Evolutionary conservation across 2,888 invertebrate genomes (phyloP).

Genomic region (Amphipyra berbera): DNA sequence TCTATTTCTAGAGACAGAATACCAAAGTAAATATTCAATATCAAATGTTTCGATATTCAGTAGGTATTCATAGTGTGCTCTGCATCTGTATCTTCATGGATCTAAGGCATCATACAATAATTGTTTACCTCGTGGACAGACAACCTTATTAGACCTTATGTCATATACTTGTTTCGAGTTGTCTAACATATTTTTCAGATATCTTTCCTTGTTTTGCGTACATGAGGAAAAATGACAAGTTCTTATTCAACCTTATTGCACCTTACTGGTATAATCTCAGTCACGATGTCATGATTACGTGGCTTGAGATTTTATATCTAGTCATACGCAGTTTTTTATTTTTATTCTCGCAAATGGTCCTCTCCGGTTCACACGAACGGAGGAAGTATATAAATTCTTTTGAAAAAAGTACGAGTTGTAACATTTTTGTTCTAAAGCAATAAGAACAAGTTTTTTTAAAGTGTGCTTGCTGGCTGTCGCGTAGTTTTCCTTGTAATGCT

Average conservation of each 20-base stretch:
- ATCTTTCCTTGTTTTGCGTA: constrained; percentile 7
- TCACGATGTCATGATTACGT: constrained; percentile 48
- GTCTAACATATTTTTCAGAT: too few species aligned
- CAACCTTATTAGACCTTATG: too few species aligned
- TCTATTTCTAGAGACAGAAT: too few species aligned
- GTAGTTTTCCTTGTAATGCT: constrained; percentile 19
- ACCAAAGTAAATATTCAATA: too few species aligned
- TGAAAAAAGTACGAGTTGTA: constrained; percentile 30
- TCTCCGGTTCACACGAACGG: constrained; percentile 41
- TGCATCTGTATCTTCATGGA: too few species aligned
- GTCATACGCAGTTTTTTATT: constrained; percentile 20
- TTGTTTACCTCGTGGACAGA: too few species aligned
- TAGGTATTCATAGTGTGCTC: too few species aligned
- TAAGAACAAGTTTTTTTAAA: constrained; percentile 28
- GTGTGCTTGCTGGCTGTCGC: constrained; percentile 2
- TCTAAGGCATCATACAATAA: too few species aligned
- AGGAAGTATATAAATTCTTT: constrained; percentile 39
- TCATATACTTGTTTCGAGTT: too few species aligned
- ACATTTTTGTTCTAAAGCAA: constrained; percentile 30
- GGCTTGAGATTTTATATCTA: constrained; percentile 33
- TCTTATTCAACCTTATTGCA: constrained; percentile 38
- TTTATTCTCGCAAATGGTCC: constrained; percentile 37
- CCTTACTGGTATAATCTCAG: constrained; percentile 30
- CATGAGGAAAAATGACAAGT: constrained; percentile 24
- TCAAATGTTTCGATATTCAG: too few species aligned